A percentile compares a stretch with the other conserved stretches of the same genome.
phyloP scores from a whole-genome alignment of 1,140 invertebrate species.

The Tetragonula clypearis region DNA sequence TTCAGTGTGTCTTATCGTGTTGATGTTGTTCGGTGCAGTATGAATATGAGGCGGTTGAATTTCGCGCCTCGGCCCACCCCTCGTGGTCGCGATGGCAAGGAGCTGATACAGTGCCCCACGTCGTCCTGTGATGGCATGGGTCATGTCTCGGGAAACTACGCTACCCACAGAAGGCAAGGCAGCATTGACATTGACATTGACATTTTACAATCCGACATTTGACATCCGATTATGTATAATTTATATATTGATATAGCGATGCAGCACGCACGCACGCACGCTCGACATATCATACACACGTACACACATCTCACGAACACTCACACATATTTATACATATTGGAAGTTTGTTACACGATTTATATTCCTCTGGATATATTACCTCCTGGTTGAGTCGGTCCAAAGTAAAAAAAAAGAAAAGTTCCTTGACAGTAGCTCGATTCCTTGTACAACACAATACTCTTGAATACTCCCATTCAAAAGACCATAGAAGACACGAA shows the following conservation, averaged over 20 bases:
- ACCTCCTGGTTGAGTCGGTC: background rate
- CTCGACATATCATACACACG: conserved; percentile 23
- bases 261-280: conserved; percentile 68
- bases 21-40: conserved; percentile 79
- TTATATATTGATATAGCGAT: conserved; percentile 63
- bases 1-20: conserved; percentile 56
- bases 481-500: background rate
- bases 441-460: background rate
- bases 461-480: background rate
- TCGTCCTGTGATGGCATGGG: conserved; percentile 89
- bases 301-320: background rate
- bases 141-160: conserved; percentile 89
- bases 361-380: too few species aligned
- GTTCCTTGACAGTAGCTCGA: conserved; percentile 1
- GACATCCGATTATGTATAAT: conserved; percentile 58
- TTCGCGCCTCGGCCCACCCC: conserved; percentile 78
- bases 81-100: conserved; percentile 85
- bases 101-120: conserved; percentile 88
- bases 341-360: background rate
- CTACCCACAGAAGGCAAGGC: conserved; percentile 87
- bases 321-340: background rate
- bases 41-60: conserved; percentile 81
- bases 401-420: background rate
- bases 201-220: conserved; percentile 58
- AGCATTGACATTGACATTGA: conserved; percentile 75